Percentiles rank a stretch among this genome's conserved stretches.
Conservation (phyloP, 2,797 vertebrate species). For the Acropternis orthonyx region DNA sequence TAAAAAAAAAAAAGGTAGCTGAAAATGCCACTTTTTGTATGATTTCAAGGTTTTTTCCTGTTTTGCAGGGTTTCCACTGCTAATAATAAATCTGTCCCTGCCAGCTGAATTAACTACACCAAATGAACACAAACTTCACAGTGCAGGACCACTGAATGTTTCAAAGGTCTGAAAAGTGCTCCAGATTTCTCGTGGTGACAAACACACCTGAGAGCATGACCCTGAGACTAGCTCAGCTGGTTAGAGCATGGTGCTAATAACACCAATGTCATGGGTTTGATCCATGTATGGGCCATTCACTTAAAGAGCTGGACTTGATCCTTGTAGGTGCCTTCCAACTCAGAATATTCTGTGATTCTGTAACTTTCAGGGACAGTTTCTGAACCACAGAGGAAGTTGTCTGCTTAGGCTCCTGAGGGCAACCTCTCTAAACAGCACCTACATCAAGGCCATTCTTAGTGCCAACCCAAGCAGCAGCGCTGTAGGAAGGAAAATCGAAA, state of each 20-base stretch:
- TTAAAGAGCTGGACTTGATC: neutral
- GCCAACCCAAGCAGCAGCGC: neutral
- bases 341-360: neutral
- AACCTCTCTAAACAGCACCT: neutral
- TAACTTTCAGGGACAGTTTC: neutral
- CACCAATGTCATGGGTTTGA: neutral
- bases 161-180: neutral
- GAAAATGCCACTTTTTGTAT: neutral
- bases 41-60: neutral
- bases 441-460: neutral
- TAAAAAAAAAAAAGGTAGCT: neutral
- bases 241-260: neutral
- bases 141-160: neutral
- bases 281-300: neutral
- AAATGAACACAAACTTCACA: neutral
- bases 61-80: neutral
- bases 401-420: neutral
- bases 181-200: neutral
- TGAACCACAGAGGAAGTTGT: rapidly evolving
- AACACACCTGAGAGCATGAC: neutral
- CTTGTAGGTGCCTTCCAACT: neutral
- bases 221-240: neutral
- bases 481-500: rapidly evolving
- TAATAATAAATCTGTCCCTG: neutral
- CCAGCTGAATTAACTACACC: neutral